phyloP scores from a whole-genome alignment of 2,797 vertebrate species.

The Trematomus bernacchii region DNA sequence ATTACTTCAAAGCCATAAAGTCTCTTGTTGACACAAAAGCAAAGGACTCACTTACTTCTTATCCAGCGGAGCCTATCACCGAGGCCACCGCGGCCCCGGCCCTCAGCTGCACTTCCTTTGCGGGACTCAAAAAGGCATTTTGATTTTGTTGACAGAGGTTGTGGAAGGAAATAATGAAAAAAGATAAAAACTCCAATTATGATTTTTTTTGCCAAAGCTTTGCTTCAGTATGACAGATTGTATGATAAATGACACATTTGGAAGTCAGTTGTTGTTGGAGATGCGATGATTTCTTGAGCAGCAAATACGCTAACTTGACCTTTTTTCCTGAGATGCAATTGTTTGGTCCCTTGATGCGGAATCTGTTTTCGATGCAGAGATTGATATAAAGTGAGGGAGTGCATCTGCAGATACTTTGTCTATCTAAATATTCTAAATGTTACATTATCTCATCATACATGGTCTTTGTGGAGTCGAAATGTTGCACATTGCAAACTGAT shows the following conservation, averaged over 20 bases:
- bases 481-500: slow-evolving; percentile 33
- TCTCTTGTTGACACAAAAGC: slow-evolving; percentile 85
- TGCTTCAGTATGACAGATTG: slow-evolving; percentile 75
- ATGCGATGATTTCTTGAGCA: slow-evolving; percentile 75
- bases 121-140: slow-evolving; percentile 79
- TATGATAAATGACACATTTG: slow-evolving; percentile 82
- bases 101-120: slow-evolving; percentile 65
- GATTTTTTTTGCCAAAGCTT: slow-evolving; percentile 73
- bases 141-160: slow-evolving; percentile 86
- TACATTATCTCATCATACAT: slow-evolving; percentile 63
- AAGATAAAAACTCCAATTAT: slow-evolving; percentile 87
- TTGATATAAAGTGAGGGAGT: slow-evolving; percentile 65
- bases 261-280: slow-evolving; percentile 76
- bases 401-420: slow-evolving; percentile 58
- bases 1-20: slow-evolving; percentile 88
- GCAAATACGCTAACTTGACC: slow-evolving; percentile 78
- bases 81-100: slow-evolving; percentile 71
- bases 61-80: slow-evolving; percentile 74
- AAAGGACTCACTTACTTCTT: slow-evolving; percentile 75
- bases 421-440: slow-evolving; percentile 77
- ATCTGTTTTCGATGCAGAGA: slow-evolving; percentile 65
- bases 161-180: slow-evolving; percentile 83
- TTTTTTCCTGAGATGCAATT: slow-evolving; percentile 75
- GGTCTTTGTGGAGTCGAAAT: slow-evolving; percentile 35
- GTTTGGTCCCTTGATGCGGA: slow-evolving; percentile 65